These are phyloP conservation scores for Trileptium ribeirensis DNA, from an alignment of 2,888 invertebrate species.

Conservation along the genomic window DNA sequence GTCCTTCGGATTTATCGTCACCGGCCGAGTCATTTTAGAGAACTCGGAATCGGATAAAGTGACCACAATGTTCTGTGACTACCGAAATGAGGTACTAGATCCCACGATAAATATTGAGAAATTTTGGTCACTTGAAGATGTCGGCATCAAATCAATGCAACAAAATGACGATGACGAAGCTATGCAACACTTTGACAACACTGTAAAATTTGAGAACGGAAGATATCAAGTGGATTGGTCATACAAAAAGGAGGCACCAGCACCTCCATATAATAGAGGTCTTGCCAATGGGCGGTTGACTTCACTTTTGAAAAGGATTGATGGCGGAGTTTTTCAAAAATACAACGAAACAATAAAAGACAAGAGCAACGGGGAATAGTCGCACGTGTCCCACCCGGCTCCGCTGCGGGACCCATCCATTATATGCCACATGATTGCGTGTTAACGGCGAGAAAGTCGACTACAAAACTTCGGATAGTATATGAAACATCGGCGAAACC, in stretches of 20 bases:
- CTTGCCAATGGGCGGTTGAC: neutral
- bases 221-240: neutral
- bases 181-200: neutral
- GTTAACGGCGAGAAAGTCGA: slow-evolving; percentile 23
- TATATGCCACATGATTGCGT: slow-evolving; percentile 35
- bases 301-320: neutral
- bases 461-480: slow-evolving; percentile 38
- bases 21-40: neutral
- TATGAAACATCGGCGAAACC: slow-evolving; percentile 27
- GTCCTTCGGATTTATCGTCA: neutral
- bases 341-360: too few species aligned
- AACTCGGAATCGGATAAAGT: too few species aligned
- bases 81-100: neutral
- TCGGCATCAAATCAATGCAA: neutral
- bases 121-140: neutral
- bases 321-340: too few species aligned
- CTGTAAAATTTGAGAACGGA: neutral
- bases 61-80: neutral
- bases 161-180: neutral
- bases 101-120: neutral
- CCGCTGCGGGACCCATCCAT: slow-evolving; percentile 15
- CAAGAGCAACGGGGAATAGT: slow-evolving; percentile 22
- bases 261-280: neutral
- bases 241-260: neutral
- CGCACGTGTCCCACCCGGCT: slow-evolving; percentile 19